Evolutionary conservation across 2,888 invertebrate species (phyloP), one percentile per base, ranked within the genome.

Genomic region (Allolobophora icterica): DNA sequence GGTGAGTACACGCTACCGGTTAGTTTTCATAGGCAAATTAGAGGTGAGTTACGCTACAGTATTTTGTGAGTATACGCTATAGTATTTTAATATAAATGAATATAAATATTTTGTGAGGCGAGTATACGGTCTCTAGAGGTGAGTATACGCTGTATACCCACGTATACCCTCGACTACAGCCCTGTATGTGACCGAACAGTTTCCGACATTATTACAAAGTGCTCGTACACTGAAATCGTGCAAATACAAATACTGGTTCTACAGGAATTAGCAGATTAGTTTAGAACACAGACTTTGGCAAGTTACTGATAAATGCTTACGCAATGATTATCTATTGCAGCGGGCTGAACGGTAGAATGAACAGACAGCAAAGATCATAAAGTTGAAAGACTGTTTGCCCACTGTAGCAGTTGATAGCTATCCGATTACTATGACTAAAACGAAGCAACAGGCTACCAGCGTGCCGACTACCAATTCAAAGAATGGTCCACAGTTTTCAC

Each of bases 401-500:
- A 13, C 45, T n/a, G 58, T 24, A 71, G 71, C 71, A 71, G n/a
- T 71, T n/a, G 52, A 52, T 52, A 52, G 52, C 21, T n/a, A 71
- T n/a, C n/a, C 71, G n/a, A 71, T 71, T 71, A 71, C 71, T 71
- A 71, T 71, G 71, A 71, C 71, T 71, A 71, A n/a, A 71, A 71
- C 71, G 11, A 71, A 11, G 71, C 71, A n/a, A 71, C 71, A 71
- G 71, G 71, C 71, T 71, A 71, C 71, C 71, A 71, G 71, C n/a
- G 13, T 71, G 71, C 71, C 71, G n/a, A 71, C 71, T 71, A 71
- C 71, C 21, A 71, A n/a, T 30, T 71, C 71, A 71, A 52, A 71
- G 71, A n/a, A n/a, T n/a, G 30, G 8, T 35, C 90, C 17, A 45
- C 45, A 38, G 40, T n/a, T 30, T 8, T 91, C 91, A 92, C 91